These are phyloP conservation scores for Arctia plantaginis DNA, from an alignment of 2,888 invertebrate genomes.

Conservation along the genomic window DNA sequence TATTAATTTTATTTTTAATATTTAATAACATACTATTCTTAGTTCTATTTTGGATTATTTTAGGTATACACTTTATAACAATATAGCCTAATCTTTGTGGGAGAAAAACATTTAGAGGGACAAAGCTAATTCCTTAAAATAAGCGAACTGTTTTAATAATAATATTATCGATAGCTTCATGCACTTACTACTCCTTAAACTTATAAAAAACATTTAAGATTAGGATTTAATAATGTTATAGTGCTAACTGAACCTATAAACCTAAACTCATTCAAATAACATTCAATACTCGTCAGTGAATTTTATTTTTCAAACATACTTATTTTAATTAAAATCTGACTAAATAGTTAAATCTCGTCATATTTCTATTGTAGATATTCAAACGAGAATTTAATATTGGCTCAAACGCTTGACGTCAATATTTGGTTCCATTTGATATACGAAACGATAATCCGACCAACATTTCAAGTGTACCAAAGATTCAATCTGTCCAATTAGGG, in stretches of 20 bases:
- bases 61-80: neutral
- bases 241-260: too few species aligned
- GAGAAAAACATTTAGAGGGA: neutral
- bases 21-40: neutral
- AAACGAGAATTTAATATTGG: conserved; percentile 29
- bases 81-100: neutral
- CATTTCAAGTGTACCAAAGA: conserved; percentile 51
- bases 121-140: neutral
- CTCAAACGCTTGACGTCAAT: conserved; percentile 32
- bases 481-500: conserved; percentile 53
- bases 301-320: neutral
- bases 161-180: neutral
- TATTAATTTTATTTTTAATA: too few species aligned
- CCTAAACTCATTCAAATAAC: too few species aligned
- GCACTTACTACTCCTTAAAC: neutral
- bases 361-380: neutral
- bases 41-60: neutral
- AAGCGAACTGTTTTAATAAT: neutral
- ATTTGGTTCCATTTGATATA: conserved; percentile 60
- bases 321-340: neutral
- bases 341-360: neutral
- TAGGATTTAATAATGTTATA: too few species aligned
- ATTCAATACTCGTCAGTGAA: too few species aligned
- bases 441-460: conserved; percentile 59
- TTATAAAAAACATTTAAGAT: too few species aligned